phyloP scores from a whole-genome alignment of 2,113 vertebrate genomes.

The Elachura formosa region DNA sequence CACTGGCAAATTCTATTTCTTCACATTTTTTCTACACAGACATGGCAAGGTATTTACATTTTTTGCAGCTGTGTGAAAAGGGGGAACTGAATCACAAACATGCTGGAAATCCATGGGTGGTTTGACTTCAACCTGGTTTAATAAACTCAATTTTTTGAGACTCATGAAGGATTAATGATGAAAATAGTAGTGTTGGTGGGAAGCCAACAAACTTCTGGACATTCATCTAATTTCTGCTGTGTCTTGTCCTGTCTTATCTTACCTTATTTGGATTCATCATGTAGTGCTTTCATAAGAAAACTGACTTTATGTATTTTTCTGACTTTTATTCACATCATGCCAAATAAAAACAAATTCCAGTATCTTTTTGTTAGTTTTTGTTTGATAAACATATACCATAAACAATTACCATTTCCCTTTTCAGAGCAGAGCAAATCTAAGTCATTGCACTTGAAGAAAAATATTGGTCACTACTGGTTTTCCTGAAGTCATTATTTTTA shows the following conservation, averaged over 20 bases:
- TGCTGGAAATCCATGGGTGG: background rate
- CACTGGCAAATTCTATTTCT: background rate
- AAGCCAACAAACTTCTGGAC: background rate
- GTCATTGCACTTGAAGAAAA: background rate
- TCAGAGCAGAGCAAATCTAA: background rate
- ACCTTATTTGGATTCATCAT: background rate
- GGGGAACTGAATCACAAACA: background rate
- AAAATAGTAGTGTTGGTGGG: background rate
- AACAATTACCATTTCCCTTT: background rate
- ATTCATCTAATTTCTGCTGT: background rate
- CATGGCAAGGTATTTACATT: background rate
- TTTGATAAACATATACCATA: background rate
- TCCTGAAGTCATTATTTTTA: background rate
- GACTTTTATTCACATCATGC: background rate
- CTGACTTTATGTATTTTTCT: background rate
- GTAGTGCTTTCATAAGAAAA: background rate
- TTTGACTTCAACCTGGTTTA: background rate
- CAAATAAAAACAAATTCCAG: background rate
- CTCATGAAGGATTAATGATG: background rate
- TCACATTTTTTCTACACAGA: background rate
- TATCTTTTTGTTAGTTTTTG: background rate
- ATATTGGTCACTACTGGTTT: accelerated
- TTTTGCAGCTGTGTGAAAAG: background rate
- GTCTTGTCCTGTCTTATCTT: background rate
- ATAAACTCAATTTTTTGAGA: background rate